These are phyloP conservation scores for Serripes groenlandicus DNA, from an alignment of 2,888 invertebrate genomes.

Conservation along the genomic window DNA sequence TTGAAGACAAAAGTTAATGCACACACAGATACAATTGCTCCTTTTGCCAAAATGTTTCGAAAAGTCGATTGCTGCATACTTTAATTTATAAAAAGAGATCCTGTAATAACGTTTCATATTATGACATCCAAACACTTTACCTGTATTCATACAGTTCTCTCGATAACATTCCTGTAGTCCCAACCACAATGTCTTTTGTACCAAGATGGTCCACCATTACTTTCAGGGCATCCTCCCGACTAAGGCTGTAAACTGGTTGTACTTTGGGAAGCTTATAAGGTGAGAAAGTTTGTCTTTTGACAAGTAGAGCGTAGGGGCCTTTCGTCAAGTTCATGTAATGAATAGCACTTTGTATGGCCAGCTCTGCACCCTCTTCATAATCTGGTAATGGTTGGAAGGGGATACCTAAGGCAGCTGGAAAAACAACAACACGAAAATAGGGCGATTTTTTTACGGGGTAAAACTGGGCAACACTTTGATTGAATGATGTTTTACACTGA, in stretches of 20 bases:
- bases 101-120: no score
- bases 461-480: not conserved
- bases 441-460: not conserved
- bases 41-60: no score
- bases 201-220: slow-evolving; percentile 82
- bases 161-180: slow-evolving; percentile 87
- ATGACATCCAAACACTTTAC: no score
- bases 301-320: slow-evolving; percentile 86
- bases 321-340: slow-evolving; percentile 86
- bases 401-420: slow-evolving; percentile 79
- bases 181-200: slow-evolving; percentile 86
- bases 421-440: not conserved
- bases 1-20: no score
- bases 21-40: no score
- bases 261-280: slow-evolving; percentile 82
- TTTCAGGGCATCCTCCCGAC: slow-evolving; percentile 85
- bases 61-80: no score
- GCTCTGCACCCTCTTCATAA: slow-evolving; percentile 86
- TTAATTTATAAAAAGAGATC: no score
- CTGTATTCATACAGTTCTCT: slow-evolving; percentile 87
- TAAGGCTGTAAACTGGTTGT: slow-evolving; percentile 75
- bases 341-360: slow-evolving; percentile 85
- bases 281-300: slow-evolving; percentile 86
- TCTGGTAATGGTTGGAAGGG: slow-evolving; percentile 86
- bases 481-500: not conserved